Evolutionary conservation across 2,113 vertebrate species (phyloP), one percentile per base, ranked within the genome.

Genomic region (Notothenia coriiceps): DNA sequence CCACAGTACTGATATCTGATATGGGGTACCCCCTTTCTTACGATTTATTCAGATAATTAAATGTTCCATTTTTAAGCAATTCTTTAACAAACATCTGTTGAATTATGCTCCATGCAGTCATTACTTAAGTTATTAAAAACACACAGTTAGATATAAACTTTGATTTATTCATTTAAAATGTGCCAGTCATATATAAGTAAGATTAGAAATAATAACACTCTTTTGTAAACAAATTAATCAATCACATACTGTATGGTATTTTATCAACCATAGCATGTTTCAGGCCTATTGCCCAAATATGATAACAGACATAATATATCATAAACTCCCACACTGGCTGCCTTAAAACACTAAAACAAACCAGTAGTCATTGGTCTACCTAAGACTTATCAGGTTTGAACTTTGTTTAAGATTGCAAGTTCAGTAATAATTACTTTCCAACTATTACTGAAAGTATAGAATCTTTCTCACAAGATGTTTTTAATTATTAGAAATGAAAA

Each of bases 401-500:
- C 11, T 57, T 15, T 60, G 15, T 64, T 66, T 68, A 17, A 14
- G 51, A 63, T 47, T 70, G 5, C 29, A 74, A 44, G 17, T 80
- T 78, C n/a, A 72, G 6, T 0, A 5, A 56, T 67, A 62, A 66
- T 70, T 22, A 54, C 56, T 60, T 76, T 77, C 20, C 25, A 66
- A 0, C 14, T 59, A 67, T 11, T 20, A 49, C 35, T 49, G 8
- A n/a, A 47, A 4, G 8, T 59, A 11, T 10, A 54, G 6, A 9
- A 56, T 69, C 49, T 14, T 44, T 73, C 7, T 74, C 17, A 60
- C 56, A 72, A 70, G 18, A 65, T 60, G 35, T 60, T 4, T 55
- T 61, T 55, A 63, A 79, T 75, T 20, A 81, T 66, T 18, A n/a
- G 8, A 66, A 12, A 83, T 80, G 20, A 50, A 60, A 77, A 57